Base-by-base conservation (phyloP, 1,140 invertebrate species). In the Lepidotrigona ventralis region DNA sequence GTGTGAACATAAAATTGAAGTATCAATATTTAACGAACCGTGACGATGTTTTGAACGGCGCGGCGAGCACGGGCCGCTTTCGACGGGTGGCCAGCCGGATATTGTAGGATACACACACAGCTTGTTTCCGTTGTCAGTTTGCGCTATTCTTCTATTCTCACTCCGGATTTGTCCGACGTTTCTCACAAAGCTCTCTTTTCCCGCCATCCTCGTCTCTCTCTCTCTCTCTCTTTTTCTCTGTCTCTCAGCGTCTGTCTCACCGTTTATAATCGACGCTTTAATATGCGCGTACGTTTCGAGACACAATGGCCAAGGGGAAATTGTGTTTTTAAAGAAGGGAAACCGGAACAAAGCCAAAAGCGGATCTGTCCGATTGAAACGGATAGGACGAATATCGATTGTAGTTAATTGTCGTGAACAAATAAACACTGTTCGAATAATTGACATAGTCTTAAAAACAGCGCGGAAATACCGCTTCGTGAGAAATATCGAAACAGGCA, bases 21-120 rank as follows among this genome's bases (percentile, higher is more conserved):
- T 79, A 88, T 88, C 87, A 79, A 88, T 84, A 82, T 88, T 88
- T 85, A 85, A 85, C 71, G 71, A 86, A 33, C 14, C 64, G 19
- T 74, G 68, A 87, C 81, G 54, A 26, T 46, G 66, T 77, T 69
- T 21, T 17, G 46, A n/a, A 74, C 78, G 33, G 0, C n/a, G n/a
- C 78, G 33, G 0, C 21, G n/a, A n/a, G 58, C n/a, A 56, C 39
- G 60, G 39, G 39, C 14, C 56, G 76, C 72, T 74, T 70, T 79
- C 60, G 74, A 85, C 86, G 69, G 39, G 12, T 53, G 58, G 51
- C 17, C 58, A 39, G 64, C 83, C 87, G 87, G 83, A 85, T 85
- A 88, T 82, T 81, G 68, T 63, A 56, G 46, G 74, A 88, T 70
- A 70, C 72, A 69, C 72, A 69, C 72, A 64, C 71, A 14, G 77